Conservation (phyloP, 1,140 invertebrate genomes). For the Forficula auricularia region DNA sequence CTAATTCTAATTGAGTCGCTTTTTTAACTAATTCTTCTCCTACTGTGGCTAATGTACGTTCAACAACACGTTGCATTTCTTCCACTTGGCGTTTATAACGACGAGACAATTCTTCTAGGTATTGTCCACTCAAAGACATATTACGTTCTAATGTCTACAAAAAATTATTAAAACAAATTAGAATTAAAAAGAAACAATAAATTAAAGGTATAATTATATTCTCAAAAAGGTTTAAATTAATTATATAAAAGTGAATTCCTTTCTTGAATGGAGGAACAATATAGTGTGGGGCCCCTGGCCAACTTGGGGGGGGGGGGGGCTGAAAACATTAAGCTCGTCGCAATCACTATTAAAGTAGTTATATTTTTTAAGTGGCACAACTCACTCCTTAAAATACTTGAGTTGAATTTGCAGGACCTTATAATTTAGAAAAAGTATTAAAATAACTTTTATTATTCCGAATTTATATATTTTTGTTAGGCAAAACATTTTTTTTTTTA, state of each 20-base stretch:
- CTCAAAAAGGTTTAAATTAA: no score
- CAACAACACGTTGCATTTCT: constrained; percentile 73
- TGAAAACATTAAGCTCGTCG: no score
- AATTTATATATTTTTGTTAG: no score
- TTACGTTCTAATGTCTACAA: constrained; percentile 78
- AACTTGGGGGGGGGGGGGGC: no score
- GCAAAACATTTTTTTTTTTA: no score
- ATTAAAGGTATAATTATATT: background rate
- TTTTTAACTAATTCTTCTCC: constrained; percentile 52
- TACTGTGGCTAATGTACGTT: constrained; percentile 57
- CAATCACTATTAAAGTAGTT: no score
- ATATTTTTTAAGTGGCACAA: no score
- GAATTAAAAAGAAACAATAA: background rate
- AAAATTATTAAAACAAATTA: constrained; percentile 14
- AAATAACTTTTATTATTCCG: no score
- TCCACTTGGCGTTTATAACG: constrained; percentile 92
- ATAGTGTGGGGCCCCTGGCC: background rate
- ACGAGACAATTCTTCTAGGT: constrained; percentile 83
- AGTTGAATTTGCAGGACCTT: no score
- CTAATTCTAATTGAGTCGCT: constrained; percentile 35
- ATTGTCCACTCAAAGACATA: constrained; percentile 87
- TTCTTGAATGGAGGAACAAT: constrained; percentile 1
- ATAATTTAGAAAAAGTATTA: no score
- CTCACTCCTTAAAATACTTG: no score
- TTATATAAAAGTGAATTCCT: no score